Evolutionary conservation across 1,140 invertebrate species (phyloP), one percentile per base, ranked within the genome.

Genomic region (Heliconius melpomene): DNA sequence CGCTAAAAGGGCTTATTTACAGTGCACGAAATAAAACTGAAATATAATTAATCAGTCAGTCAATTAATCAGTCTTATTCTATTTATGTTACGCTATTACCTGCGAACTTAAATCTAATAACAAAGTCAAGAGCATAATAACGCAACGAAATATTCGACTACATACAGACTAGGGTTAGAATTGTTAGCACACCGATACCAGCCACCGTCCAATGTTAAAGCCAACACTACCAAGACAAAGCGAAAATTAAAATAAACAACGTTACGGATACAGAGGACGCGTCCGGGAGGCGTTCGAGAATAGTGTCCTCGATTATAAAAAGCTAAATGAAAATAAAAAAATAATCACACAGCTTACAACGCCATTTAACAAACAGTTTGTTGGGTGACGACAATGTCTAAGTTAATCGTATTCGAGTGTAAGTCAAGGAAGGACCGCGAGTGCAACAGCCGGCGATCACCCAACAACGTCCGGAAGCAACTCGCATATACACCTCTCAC

Each of bases 151-250:
- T 79, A 80, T 75, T 84, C 52, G 83, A 89, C 84, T 86, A 89
- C 77, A 83, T 78, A 83, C 81, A 86, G 77, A 83, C 81, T 86
- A 87, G 82, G 90, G 93, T 94, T 94, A 94, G 92, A 93, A 90
- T 82, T 93, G 93, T 94, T 94, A 94, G 91, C 92, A 94, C 91
- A 90, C 88, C 91, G 90, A 81, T 87, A 88, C 92, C 90, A 94
- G 90, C 91, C 88, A 90, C 90, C 90, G 78, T 89, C 89, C 89
- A 83, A 86, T 90, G 89, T 91, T 93, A 93, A 93, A 93, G 92
- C 93, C 91, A 90, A 94, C 87, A 87, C 90, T 94, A 94, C 93
- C 91, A 93, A 94, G 91, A 90, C 93, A 90, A 94, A 94, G 93
- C 93, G 85, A 87, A 92, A 94, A 93, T 89, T 90, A 92, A 90